A percentile compares a stretch with the other conserved stretches of the same genome.
phyloP scores from a whole-genome alignment of 2,888 invertebrate species.

The Tenthredo amoena region DNA sequence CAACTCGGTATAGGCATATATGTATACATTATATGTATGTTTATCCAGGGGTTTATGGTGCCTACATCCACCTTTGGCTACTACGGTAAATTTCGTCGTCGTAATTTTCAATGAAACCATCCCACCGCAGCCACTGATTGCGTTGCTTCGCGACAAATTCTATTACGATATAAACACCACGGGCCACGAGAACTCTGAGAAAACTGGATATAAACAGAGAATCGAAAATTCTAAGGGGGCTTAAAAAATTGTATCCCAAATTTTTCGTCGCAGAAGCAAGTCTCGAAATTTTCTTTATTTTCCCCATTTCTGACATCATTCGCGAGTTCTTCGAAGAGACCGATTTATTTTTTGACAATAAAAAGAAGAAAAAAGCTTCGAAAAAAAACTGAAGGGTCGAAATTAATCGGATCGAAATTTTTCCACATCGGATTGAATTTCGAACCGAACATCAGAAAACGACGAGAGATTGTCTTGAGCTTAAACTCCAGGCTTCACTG shows the following conservation, averaged over 20 bases:
- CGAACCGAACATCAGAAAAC: background rate
- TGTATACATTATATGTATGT: background rate
- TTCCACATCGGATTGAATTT: too few species aligned
- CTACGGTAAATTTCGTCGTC: conserved; percentile 9
- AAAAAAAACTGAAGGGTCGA: too few species aligned
- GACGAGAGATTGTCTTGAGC: background rate
- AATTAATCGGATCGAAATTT: too few species aligned
- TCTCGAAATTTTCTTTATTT: too few species aligned
- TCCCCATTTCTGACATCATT: too few species aligned
- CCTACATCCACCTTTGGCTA: background rate
- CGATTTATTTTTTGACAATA: too few species aligned
- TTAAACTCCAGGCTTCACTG: background rate
- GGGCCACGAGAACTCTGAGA: background rate
- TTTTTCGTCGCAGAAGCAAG: too few species aligned
- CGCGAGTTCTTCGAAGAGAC: too few species aligned
- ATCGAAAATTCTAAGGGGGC: background rate
- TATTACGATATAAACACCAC: background rate
- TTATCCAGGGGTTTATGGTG: background rate
- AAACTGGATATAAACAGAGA: background rate
- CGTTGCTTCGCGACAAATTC: conserved; percentile 35
- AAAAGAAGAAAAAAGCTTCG: background rate
- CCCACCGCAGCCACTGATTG: background rate
- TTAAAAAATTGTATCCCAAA: too few species aligned
- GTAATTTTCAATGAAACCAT: conserved; percentile 39
- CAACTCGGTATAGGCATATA: background rate